Evolutionary conservation across 2,888 invertebrate species (phyloP), one percentile per base, ranked within the genome.

Genomic region (Cantharis rufa): DNA sequence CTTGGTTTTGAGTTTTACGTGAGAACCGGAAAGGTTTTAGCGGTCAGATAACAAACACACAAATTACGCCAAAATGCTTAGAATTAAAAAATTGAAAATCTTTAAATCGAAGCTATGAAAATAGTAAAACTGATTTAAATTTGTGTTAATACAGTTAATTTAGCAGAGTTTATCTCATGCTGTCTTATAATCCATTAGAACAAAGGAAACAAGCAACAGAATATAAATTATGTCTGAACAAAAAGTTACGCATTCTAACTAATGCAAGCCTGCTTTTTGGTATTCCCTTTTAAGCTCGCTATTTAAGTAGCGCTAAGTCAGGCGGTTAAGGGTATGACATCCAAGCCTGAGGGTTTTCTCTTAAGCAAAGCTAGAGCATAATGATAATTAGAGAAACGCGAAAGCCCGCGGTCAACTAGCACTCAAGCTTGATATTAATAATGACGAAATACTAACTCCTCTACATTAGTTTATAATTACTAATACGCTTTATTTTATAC

Each of bases 231-330:
- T 73, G 70, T 64, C 70, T 71, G 79, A 74, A 76, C 81, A 81
- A 82, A 83, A 81, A 82, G 77, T 81, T 79, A 80, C 79, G 78
- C 80, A 76, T 78, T 79, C 71, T 72, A 74, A 80, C 78, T 81
- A 80, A 79, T 80, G 81, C 81, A 82, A 82, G 80, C 82, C 77
- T 77, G 75, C 81, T 82, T 82, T 82, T 83, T 82, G 82, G 80
- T 79, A 83, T 84, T 83, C 82, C 81, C 81, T 84, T 83, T 83
- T 82, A 82, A 79, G 81, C 81, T 82, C 81, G 80, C 79, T 82
- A 82, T 81, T 82, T 80, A 79, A 79, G 79, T 79, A 77, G 77
- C 79, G 80, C 80, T 82, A 82, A 83, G 82, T 82, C 82, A 82
- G 79, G 82, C 79, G 81, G 80, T 81, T 82, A 80, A 80, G 79